Base-by-base conservation (phyloP, 2,797 vertebrate genomes). In the Phrynocephalus guinanensis region DNA sequence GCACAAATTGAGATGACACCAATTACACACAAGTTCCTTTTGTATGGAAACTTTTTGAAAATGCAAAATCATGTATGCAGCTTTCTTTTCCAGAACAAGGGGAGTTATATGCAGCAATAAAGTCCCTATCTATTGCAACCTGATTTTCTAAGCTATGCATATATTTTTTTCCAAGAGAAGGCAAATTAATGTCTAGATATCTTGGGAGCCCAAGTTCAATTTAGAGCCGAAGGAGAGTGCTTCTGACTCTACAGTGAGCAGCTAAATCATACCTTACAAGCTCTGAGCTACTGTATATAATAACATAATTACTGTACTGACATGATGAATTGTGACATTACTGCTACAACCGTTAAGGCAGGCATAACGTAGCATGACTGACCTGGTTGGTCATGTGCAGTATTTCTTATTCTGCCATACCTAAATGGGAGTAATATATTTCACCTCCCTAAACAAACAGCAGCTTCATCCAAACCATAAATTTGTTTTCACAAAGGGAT, bases 321-420 rank as follows among this genome's bases (percentile, higher is more conserved):
- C 84, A 20, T 85, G 44, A 78, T 78, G 72, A 88, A 88, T 91
- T 82, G 87, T 26, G 90, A 85, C 33, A 88, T 77, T 72, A 79
- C 44, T 50, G 28, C 81, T 87, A 82, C 83, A 86, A 80, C 15
- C 56, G 87, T 87, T 79, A 78, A 70, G 13, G 18, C n/a, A 87
- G 90, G 90, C 63, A 83, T 81, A 85, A 52, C 8, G 15, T 56
- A 90, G 68, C 0, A 85, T 15, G 11, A 67, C 22, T 85, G 76
- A 80, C 8, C 87, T 89, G 79, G 90, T 73, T 75, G 28, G 56
- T 11, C 9, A 78, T 77, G 79, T 89, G 28, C 4, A 67, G 0
- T 70, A 79, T 68, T 90, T 52, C 26, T 91, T 88, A 86, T 5
- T 48, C 5, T 30, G 63, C 1, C 56, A 83, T 48, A 26, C 1